A percentile compares a stretch with the other conserved stretches of the same genome.
Conservation (phyloP, 2,888 invertebrate species). For the Netelia inedita region DNA sequence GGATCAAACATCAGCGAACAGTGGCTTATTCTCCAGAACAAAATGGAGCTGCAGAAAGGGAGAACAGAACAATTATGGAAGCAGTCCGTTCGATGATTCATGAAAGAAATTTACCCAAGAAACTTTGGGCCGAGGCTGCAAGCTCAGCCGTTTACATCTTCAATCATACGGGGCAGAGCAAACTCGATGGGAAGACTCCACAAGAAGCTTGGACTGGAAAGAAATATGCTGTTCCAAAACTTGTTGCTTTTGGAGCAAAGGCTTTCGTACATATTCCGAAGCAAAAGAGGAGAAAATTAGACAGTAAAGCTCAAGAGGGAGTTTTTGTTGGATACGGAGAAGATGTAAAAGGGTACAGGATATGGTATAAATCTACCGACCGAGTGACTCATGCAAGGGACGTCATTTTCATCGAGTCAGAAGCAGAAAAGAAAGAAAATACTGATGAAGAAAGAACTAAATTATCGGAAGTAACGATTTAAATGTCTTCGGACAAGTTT, state of each 20-base stretch:
- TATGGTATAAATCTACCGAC: not conserved
- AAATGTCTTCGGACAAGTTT: conserved; percentile 4
- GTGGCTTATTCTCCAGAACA: conserved; percentile 58
- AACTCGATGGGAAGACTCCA: conserved; percentile 40
- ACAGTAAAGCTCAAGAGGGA: conserved; percentile 47
- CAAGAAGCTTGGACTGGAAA: conserved; percentile 56
- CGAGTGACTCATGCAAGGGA: conserved; percentile 4
- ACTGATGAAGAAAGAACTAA: not conserved
- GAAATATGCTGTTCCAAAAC: conserved; percentile 5
- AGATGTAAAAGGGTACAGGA: conserved; percentile 38
- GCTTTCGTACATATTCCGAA: conserved; percentile 53
- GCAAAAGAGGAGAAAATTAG: conserved; percentile 49
- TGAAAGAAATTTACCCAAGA: conserved; percentile 25
- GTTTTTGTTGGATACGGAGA: conserved; percentile 59
- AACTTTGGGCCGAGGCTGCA: conserved; percentile 66
- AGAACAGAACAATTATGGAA: conserved; percentile 63
- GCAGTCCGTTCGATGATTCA: conserved; percentile 46
- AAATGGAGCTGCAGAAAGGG: conserved; percentile 60
- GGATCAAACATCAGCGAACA: conserved; percentile 36
- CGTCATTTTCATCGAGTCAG: conserved; percentile 12
- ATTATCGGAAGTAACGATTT: not conserved
- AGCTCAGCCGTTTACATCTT: conserved; percentile 41
- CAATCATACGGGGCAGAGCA: conserved; percentile 55
- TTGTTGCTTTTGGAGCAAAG: conserved; percentile 59
- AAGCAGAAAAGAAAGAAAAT: not conserved